A percentile compares a stretch with the other conserved stretches of the same genome.
Conservation (phyloP, 2,888 invertebrate species). For the Pterostichus niger region DNA sequence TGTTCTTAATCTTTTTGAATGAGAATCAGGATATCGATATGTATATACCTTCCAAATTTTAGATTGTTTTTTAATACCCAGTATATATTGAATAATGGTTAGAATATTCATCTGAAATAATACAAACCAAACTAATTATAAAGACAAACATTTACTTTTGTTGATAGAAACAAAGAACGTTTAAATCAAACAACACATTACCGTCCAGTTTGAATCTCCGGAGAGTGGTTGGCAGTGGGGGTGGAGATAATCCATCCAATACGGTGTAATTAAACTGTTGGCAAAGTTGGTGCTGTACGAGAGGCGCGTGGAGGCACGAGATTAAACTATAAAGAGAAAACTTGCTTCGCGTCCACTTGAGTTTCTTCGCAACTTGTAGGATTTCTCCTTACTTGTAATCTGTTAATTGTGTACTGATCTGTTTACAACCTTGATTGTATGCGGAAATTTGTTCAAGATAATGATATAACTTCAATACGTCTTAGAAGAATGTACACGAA, state of each 20-base stretch:
- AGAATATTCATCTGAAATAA: background rate
- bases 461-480: too few relatives aligned
- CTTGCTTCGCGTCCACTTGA: constrained; percentile 39
- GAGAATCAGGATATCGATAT: too few relatives aligned
- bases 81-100: too few relatives aligned
- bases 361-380: constrained; percentile 47
- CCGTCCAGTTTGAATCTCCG: constrained; percentile 17
- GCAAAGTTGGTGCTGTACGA: constrained; percentile 21
- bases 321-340: constrained; percentile 49
- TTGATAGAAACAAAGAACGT: constrained; percentile 23
- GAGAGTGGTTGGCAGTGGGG: background rate
- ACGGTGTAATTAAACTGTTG: constrained; percentile 53
- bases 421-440: constrained; percentile 36
- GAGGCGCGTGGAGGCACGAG: constrained; percentile 6
- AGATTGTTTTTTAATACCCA: too few relatives aligned
- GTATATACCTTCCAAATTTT: too few relatives aligned
- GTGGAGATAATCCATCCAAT: constrained; percentile 43
- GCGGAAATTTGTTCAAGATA: constrained; percentile 10
- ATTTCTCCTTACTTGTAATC: constrained; percentile 42
- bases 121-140: constrained; percentile 17
- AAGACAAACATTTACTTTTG: constrained; percentile 10
- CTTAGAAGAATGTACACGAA: too few relatives aligned
- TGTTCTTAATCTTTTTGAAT: too few relatives aligned
- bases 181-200: constrained; percentile 49
- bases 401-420: constrained; percentile 44